Percentiles rank a stretch among this genome's conserved stretches.
Evolutionary conservation across 2,888 invertebrate species (phyloP).

Genomic region (Itoplectis maculator): DNA sequence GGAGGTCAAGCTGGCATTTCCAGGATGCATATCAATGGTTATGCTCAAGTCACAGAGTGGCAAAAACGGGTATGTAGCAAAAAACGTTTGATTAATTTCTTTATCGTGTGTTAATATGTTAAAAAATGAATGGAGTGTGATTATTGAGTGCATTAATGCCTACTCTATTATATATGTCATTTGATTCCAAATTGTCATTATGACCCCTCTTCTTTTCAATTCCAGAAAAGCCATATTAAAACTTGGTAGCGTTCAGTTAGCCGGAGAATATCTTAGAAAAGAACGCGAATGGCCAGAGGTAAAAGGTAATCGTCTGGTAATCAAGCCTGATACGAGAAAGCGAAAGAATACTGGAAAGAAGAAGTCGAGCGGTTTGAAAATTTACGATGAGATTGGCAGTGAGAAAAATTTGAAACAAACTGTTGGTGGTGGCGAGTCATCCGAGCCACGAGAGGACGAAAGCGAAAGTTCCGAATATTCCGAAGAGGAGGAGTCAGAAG

Average conservation of each 20-base stretch:
- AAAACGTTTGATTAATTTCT: too few relatives aligned
- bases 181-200: neutral
- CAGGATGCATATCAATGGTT: conserved; percentile 71
- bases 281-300: conserved; percentile 72
- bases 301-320: conserved; percentile 67
- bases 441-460: neutral
- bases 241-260: conserved; percentile 68
- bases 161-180: neutral
- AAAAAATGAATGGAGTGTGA: too few relatives aligned
- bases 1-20: conserved; percentile 75
- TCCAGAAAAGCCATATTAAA: conserved; percentile 74
- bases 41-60: conserved; percentile 69
- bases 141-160: neutral
- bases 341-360: conserved; percentile 56
- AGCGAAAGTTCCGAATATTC: conserved; percentile 28
- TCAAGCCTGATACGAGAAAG: conserved; percentile 71
- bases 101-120: too few relatives aligned
- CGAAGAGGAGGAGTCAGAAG: conserved; percentile 23
- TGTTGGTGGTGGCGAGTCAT: neutral
- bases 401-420: neutral
- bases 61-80: conserved; percentile 67
- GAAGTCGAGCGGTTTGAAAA: conserved; percentile 51
- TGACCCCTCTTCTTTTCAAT: neutral
- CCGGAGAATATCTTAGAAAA: conserved; percentile 74
- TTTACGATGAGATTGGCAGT: conserved; percentile 45